Conservation (phyloP, 2,113 vertebrate species). For the Hippolais icterina region DNA sequence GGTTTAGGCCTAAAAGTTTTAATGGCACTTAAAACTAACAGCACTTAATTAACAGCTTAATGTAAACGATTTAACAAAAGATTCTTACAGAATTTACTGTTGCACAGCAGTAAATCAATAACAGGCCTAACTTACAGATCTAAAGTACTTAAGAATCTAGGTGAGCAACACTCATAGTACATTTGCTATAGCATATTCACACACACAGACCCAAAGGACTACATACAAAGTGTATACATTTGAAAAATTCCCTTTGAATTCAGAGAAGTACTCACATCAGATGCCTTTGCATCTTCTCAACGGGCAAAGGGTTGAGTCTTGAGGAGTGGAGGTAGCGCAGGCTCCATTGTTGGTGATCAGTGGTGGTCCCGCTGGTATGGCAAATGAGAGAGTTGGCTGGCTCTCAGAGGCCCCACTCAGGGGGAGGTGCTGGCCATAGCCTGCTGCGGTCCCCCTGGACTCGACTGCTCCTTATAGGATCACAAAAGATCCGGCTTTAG, state of each 20-base stretch:
- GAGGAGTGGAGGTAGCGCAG: background rate
- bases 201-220: background rate
- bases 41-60: background rate
- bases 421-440: background rate
- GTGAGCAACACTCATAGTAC: background rate
- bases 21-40: background rate
- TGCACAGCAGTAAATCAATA: background rate
- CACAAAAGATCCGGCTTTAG: background rate
- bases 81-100: background rate
- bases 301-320: background rate
- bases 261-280: background rate
- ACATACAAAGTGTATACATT: background rate
- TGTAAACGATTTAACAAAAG: background rate
- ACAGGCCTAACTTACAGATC: background rate
- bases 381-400: background rate
- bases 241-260: background rate
- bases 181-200: background rate
- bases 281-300: background rate
- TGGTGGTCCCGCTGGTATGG: background rate
- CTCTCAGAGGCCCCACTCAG: background rate
- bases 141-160: background rate
- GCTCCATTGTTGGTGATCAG: fast-evolving
- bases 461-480: background rate
- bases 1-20: background rate
- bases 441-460: background rate